Percentiles rank a stretch among this genome's conserved stretches.
Evolutionary conservation across 1,140 invertebrate species (phyloP).

Genomic region (Papilio machaon): DNA sequence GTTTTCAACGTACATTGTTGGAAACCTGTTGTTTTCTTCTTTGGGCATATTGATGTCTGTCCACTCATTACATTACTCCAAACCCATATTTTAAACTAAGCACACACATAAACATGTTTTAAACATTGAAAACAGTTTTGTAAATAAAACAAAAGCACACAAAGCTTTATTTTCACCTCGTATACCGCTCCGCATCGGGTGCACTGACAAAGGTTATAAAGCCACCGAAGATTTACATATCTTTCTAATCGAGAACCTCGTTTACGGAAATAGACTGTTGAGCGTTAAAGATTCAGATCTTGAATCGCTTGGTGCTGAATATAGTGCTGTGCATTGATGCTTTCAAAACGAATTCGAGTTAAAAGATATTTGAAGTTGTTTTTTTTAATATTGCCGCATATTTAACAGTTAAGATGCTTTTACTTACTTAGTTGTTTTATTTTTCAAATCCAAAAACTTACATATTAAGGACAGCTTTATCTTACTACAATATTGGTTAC

Average conservation of each 20-base stretch:
- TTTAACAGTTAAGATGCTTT: neutral
- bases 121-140: neutral
- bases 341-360: neutral
- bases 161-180: neutral
- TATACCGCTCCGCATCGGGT: neutral
- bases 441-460: too few relatives aligned
- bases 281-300: constrained; percentile 34
- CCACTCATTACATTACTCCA: too few relatives aligned
- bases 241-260: constrained; percentile 29
- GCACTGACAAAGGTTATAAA: constrained; percentile 27
- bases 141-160: neutral
- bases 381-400: neutral
- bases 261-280: constrained; percentile 36
- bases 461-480: too few relatives aligned
- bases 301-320: constrained; percentile 3
- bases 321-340: constrained; percentile 13
- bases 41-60: too few relatives aligned
- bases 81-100: neutral
- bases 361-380: neutral
- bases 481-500: too few relatives aligned
- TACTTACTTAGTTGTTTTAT: too few relatives aligned
- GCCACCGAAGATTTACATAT: constrained; percentile 37
- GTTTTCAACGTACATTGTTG: too few relatives aligned
- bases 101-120: neutral
- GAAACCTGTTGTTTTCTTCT: neutral